Percentiles rank a stretch among this genome's conserved stretches.
phyloP scores from a whole-genome alignment of 2,797 vertebrate genomes.

The Leucoraja ocellata region DNA sequence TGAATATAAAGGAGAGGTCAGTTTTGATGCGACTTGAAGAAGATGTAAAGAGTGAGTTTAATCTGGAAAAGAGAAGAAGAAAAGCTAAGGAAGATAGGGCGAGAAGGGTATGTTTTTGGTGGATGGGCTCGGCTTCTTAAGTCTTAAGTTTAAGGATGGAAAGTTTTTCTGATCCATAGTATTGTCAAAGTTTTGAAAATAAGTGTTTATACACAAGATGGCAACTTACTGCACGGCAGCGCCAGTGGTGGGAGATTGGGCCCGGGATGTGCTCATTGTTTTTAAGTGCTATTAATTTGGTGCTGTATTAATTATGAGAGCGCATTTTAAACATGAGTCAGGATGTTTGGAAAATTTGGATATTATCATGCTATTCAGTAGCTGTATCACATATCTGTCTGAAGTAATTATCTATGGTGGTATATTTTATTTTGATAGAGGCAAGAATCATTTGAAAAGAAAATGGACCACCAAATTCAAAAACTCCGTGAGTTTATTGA shows the following conservation, averaged over 20 bases:
- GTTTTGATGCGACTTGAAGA: constrained; percentile 44
- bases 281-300: too few relatives aligned
- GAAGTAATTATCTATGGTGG: background rate
- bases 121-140: background rate
- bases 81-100: constrained; percentile 44
- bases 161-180: background rate
- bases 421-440: constrained; percentile 44
- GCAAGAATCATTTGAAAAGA: constrained; percentile 45
- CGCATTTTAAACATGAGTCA: too few relatives aligned
- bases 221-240: background rate
- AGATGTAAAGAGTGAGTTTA: constrained; percentile 43
- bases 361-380: background rate
- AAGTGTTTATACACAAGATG: background rate
- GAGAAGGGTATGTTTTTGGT: constrained; percentile 43
- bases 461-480: constrained; percentile 43
- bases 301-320: too few relatives aligned
- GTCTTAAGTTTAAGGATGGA: background rate
- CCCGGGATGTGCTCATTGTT: too few relatives aligned
- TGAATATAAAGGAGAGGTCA: constrained; percentile 46
- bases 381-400: background rate
- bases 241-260: background rate
- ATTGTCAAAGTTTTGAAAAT: background rate
- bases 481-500: constrained; percentile 41
- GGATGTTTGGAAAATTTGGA: background rate
- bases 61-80: constrained; percentile 38